Base-by-base conservation (phyloP, 2,113 vertebrate species). In the Pao palembangensis region DNA sequence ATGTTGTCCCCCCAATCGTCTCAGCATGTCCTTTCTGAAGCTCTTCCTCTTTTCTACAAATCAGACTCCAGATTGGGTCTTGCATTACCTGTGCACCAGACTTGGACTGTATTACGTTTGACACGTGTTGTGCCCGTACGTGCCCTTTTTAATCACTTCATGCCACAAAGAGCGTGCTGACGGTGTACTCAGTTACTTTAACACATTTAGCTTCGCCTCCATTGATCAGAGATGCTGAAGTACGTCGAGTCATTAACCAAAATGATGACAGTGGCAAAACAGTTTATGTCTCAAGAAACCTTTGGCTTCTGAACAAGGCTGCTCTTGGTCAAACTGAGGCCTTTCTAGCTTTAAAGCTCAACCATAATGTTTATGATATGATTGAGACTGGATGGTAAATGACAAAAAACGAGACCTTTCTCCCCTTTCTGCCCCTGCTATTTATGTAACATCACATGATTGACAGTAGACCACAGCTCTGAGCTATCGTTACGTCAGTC, bases 181-280 rank as follows among this genome's bases (percentile, higher is more conserved):
- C 52, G 50, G 11, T 20, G n/a, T 69, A 65, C 64, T 74, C 66
- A 23, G 69, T 71, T 70, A 76, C 71, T 83, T 83, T 78, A 82
- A 79, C 75, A 84, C 71, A 52, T 87, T 84, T 77, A 80, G 69
- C 75, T 85, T 73, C 73, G 65, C 64, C 41, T 31, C 2, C 79
- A 88, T 87, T 65, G 84, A 86, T 85, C 67, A 57, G 52, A 54
- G 23, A 41, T 6, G 53, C 68, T 81, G 79, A 74, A 86, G 80
- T 81, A 75, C 85, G 68, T 85, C 56, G 48, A 59, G 79, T 75
- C 64, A 81, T 80, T 85, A 75, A 78, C 73, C 57, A 53, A 69
- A 83, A 81, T 55, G 69, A 76, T 73, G 61, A 55, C 51, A 21
- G 38, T 20, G 64, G 73, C 81, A 79, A 75, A 83, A 78, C 67